phyloP scores from a whole-genome alignment of 2,113 vertebrate species.

The Melanocharis versteri region DNA sequence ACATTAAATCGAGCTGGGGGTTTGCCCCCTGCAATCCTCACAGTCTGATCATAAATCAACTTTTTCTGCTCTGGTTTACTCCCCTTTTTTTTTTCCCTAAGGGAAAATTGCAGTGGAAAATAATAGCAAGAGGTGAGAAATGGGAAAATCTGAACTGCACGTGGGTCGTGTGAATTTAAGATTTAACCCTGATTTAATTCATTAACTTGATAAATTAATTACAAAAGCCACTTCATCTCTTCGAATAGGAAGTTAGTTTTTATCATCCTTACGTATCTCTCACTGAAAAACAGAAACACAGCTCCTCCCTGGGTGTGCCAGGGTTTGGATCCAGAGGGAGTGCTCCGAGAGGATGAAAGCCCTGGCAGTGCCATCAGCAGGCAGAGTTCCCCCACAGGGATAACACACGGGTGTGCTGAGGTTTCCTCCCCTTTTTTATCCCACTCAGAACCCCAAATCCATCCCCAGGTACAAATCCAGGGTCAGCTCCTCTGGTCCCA shows the following conservation, averaged over 20 bases:
- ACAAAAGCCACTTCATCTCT: background rate
- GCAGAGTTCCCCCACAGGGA: background rate
- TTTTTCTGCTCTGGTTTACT: background rate
- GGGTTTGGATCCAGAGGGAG: background rate
- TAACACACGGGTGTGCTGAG: background rate
- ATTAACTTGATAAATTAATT: background rate
- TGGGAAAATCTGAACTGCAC: background rate
- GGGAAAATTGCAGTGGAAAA: background rate
- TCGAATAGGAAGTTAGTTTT: background rate
- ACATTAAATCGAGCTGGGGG: background rate
- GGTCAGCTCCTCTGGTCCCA: background rate
- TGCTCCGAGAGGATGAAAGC: background rate
- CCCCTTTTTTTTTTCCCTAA: background rate
- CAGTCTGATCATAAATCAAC: rapidly evolving
- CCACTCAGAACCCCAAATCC: background rate
- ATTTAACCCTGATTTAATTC: background rate
- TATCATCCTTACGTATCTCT: background rate
- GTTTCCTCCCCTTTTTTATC: background rate
- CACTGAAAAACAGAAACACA: background rate
- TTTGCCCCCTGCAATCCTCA: background rate
- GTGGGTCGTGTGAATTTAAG: background rate
- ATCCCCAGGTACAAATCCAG: too few species aligned
- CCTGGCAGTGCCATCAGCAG: background rate
- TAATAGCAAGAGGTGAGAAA: background rate
- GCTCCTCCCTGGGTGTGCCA: background rate